phyloP scores from a whole-genome alignment of 2,797 vertebrate genomes.

The Pteropus rufus region DNA sequence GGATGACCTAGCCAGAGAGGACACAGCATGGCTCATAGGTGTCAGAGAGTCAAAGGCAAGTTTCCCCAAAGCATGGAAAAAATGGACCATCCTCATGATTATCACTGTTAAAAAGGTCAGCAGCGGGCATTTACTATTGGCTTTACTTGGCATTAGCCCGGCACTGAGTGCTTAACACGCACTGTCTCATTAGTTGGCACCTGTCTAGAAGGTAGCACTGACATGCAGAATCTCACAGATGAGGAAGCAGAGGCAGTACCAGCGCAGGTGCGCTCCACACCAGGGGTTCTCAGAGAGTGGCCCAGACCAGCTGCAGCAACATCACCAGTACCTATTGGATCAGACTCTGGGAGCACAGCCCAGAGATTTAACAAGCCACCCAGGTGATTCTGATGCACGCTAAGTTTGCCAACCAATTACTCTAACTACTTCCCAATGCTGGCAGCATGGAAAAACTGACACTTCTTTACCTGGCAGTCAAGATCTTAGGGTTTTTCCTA shows the following conservation, averaged over 20 bases:
- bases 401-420: background rate
- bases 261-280: background rate
- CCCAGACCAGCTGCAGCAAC: background rate
- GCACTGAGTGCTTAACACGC: background rate
- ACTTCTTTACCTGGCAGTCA: background rate
- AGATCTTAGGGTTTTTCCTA: background rate
- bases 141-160: background rate
- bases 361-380: background rate
- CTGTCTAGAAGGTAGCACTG: background rate
- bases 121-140: background rate
- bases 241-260: background rate
- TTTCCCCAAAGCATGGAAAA: background rate
- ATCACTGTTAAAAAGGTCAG: no score
- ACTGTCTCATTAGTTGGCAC: background rate
- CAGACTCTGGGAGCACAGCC: background rate
- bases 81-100: background rate
- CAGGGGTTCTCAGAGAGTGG: background rate
- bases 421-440: background rate
- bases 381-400: background rate
- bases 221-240: background rate
- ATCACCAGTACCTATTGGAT: background rate
- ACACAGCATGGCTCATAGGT: background rate
- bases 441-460: background rate
- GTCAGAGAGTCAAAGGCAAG: background rate
- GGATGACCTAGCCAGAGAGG: background rate